A percentile compares a stretch with the other conserved stretches of the same genome.
Evolutionary conservation across 2,113 vertebrate species (phyloP).

Genomic region (Phainopepla nitens): DNA sequence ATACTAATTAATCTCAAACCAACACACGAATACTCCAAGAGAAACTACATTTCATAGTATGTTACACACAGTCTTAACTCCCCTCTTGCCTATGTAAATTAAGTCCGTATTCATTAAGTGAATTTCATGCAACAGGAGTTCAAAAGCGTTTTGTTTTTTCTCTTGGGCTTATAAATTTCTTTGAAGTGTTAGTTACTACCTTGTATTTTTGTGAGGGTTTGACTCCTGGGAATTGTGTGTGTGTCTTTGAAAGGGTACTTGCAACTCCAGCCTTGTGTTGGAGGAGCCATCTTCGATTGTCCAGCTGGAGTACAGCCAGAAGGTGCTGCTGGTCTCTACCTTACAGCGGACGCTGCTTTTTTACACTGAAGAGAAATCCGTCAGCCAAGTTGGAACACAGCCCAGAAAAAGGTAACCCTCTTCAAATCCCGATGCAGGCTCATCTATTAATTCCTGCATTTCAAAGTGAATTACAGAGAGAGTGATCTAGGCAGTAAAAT

Average conservation of each 20-base stretch:
- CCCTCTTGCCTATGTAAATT: not conserved
- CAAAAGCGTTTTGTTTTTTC: not conserved
- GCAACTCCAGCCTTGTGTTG: conserved; percentile 83
- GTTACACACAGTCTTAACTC: not conserved
- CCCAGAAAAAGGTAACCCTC: conserved; percentile 85
- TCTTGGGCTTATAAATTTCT: not conserved
- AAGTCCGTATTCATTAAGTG: not conserved
- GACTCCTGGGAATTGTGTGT: not conserved
- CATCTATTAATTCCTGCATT: not conserved
- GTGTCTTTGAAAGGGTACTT: conserved; percentile 78
- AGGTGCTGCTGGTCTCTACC: conserved; percentile 89
- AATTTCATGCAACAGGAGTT: not conserved
- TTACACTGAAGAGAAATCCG: conserved; percentile 84
- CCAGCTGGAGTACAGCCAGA: conserved; percentile 93
- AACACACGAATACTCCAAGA: not conserved
- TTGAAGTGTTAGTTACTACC: not conserved
- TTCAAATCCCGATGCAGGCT: not conserved
- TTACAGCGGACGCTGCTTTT: conserved; percentile 87
- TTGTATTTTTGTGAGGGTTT: not conserved
- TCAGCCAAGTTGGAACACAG: conserved; percentile 87
- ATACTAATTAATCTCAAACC: too few species aligned
- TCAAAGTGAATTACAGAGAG: not conserved
- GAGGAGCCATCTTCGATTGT: conserved; percentile 89
- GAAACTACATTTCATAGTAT: not conserved
- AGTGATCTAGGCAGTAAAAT: not conserved